These are phyloP conservation scores for Hapalemur alaotrensis DNA, from an alignment of 2,797 vertebrate genomes.

Conservation along the genomic window DNA sequence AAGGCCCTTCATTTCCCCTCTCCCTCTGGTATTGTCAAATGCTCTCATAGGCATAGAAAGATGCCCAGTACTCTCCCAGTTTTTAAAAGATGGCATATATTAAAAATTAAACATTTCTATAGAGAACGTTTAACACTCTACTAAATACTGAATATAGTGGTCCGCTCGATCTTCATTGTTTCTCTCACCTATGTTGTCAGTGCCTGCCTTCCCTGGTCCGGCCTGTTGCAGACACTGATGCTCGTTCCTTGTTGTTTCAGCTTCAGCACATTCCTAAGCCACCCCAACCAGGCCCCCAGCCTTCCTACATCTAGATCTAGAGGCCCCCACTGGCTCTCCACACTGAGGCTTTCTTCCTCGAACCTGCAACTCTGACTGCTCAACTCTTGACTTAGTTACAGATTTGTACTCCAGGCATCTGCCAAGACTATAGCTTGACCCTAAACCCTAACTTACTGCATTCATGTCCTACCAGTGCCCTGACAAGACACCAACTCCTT, in stretches of 20 bases:
- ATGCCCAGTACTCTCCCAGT: background rate
- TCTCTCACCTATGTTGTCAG: background rate
- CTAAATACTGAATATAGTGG: background rate
- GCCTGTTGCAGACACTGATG: background rate
- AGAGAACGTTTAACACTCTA: background rate
- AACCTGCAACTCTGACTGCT: background rate
- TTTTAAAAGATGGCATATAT: background rate
- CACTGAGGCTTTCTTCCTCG: background rate
- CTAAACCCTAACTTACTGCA: too few relatives aligned
- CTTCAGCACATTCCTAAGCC: background rate
- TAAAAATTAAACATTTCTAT: background rate
- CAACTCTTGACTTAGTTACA: background rate
- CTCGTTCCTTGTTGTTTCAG: background rate
- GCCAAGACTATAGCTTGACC: accelerated
- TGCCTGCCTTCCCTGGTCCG: too few relatives aligned
- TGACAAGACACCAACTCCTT: background rate
- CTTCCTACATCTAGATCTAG: background rate
- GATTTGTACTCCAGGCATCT: background rate
- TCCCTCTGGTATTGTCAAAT: background rate
- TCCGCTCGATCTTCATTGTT: background rate
- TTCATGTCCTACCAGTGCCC: background rate
- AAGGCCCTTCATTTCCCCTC: background rate
- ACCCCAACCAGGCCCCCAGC: background rate
- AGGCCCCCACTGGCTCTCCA: background rate
- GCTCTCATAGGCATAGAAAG: background rate